Percentiles rank a stretch among this genome's conserved stretches.
Evolutionary conservation across 2,888 invertebrate species (phyloP).

Genomic region (Sepioteuthis lessoniana): DNA sequence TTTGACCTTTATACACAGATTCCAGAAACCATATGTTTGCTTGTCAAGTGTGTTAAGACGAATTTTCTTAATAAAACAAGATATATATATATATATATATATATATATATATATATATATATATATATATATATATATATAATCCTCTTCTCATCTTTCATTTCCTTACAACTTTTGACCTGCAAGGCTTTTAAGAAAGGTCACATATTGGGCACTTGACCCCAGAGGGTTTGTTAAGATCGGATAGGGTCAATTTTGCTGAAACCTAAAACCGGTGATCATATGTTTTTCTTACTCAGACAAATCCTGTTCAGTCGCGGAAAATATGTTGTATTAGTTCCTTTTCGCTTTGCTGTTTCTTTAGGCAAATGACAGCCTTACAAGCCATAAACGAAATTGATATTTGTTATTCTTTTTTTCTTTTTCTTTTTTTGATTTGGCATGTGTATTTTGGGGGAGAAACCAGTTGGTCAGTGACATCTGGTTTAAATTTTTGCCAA

Average conservation of each 20-base stretch:
- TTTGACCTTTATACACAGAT: too few relatives aligned
- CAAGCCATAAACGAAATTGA: background rate
- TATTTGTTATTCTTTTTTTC: background rate
- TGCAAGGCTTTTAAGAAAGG: background rate
- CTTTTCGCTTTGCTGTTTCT: background rate
- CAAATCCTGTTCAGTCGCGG: background rate
- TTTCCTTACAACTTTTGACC: background rate
- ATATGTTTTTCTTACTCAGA: background rate
- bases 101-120: background rate
- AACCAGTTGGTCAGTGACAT: background rate
- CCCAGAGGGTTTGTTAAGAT: background rate
- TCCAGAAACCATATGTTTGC: too few relatives aligned
- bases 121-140: background rate
- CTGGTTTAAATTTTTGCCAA: background rate
- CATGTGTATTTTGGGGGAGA: background rate
- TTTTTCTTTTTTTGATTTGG: background rate
- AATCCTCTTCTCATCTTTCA: background rate
- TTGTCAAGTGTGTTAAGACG: too few relatives aligned
- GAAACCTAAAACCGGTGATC: background rate
- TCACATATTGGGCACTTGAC: conserved; percentile 2
- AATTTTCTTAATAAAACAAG: background rate
- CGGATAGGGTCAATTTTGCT: background rate
- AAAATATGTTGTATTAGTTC: background rate
- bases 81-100: background rate
- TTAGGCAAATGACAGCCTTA: background rate